Conservation (phyloP, 2,113 vertebrate genomes). For the Madoqua kirkii region DNA sequence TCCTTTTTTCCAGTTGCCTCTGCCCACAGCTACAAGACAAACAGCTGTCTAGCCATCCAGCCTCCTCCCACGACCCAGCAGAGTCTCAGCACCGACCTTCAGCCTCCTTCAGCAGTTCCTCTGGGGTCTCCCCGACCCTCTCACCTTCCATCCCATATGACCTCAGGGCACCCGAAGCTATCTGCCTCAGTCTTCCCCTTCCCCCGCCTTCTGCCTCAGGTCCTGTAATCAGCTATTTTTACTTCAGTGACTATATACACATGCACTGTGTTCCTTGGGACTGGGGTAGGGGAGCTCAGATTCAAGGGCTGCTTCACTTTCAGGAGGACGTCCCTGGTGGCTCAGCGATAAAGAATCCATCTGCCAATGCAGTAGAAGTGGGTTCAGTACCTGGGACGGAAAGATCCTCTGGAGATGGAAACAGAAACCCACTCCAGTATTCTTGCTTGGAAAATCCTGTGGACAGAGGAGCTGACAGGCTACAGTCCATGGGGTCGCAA, state of each 20-base stretch:
- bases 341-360: not conserved
- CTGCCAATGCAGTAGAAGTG: not conserved
- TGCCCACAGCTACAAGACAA: not conserved
- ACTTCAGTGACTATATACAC: not conserved
- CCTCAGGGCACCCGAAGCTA: not conserved
- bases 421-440: not conserved
- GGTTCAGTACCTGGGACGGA: not conserved
- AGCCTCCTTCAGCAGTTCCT: not conserved
- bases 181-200: not conserved
- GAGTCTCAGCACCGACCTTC: not conserved
- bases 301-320: not conserved
- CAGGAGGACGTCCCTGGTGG: not conserved
- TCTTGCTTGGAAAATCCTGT: not conserved
- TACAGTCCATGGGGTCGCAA: not conserved
- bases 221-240: not conserved
- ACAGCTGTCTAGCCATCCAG: not conserved
- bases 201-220: not conserved
- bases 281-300: fast-evolving
- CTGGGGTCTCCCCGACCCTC: not conserved
- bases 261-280: not conserved
- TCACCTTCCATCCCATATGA: not conserved
- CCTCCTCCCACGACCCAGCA: not conserved
- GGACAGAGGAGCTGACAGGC: not conserved
- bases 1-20: not conserved
- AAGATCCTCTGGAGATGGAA: not conserved